Evolutionary conservation across 1,140 invertebrate genomes (phyloP), one percentile per base, ranked within the genome.

Genomic region (Papilio machaon): DNA sequence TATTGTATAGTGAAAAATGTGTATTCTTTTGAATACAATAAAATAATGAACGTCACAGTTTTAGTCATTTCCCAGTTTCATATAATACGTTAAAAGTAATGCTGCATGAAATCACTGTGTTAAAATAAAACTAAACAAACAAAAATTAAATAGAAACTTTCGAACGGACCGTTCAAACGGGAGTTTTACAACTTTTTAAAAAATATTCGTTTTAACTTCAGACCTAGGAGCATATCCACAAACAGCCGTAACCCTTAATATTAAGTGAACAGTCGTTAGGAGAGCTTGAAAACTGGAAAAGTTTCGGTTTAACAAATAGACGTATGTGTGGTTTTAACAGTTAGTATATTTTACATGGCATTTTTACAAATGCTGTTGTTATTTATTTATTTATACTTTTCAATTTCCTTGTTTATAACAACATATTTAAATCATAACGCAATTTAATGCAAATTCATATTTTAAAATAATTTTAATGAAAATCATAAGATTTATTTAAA

Each of bases 121-220:
- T 70, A 30, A 60, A 60, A 30, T 2, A 64, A 64, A 64, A 30
- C 60, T 30, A 70, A 70, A 70, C 64, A 70, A 70, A 70, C 13
- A 70, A 70, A 70, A 70, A 13, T 38, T 11, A 35, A 67, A 67
- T 6, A 70, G 64, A 17, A 70, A 70, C 64, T 70, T 70, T 35
- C 2, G 13, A 70, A 70, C 64, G 30, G 64, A 70, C 64, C 64
- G 30, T 38, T 17, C 64, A 70, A 38, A 70, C 64, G 23, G 30
- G 64, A 70, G 30, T 70, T 70, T 70, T 35, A 70, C 5, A 15
- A 11, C 64, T 70, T 38, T 70, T 70, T 70, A 17, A 70, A 70
- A 70, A 70, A 70, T 70, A 70, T 35, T 38, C 64, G 64, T 70
- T 35, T 35, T 70, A 70, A 70, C 64, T 70, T 70, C 30, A 70